phyloP scores from a whole-genome alignment of 92 coral and sea anemone species.

The Epizoanthus ramosus region DNA sequence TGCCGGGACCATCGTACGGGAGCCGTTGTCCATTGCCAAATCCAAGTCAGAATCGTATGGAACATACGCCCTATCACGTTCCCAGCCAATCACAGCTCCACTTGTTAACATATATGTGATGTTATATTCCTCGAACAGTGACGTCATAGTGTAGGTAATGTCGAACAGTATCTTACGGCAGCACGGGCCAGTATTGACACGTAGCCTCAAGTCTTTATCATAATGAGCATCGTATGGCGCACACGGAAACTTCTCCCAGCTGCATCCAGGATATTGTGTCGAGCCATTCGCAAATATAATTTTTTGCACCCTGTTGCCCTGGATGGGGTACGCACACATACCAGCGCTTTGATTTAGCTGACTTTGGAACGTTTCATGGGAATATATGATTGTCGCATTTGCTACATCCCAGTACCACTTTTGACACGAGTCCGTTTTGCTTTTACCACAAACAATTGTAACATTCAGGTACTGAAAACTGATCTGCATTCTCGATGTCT shows the following conservation, averaged over 20 bases:
- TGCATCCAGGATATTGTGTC: conserved; percentile 32
- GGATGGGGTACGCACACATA: background rate
- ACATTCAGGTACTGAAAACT: background rate
- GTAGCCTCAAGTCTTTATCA: conserved; percentile 9
- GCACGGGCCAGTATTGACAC: conserved; percentile 34
- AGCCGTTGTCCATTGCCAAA: conserved; percentile 5
- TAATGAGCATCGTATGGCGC: conserved; percentile 4
- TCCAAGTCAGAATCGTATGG: conserved; percentile 42
- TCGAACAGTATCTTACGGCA: conserved; percentile 25
- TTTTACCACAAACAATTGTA: background rate
- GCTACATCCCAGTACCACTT: conserved; percentile 26
- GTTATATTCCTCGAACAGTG: background rate
- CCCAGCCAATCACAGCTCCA: conserved; percentile 47
- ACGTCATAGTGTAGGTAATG: background rate
- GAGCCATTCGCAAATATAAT: conserved; percentile 14
- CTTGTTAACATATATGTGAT: background rate
- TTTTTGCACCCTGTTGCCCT: background rate
- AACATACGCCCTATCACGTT: conserved; percentile 17
- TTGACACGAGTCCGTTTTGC: background rate
- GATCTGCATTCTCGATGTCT: background rate
- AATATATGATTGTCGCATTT: background rate
- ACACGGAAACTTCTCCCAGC: background rate
- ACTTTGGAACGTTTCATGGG: background rate
- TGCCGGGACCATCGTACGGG: background rate
- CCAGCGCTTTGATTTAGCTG: background rate